Evolutionary conservation across 2,888 invertebrate genomes (phyloP).

Genomic region (Drosophila birchii): DNA sequence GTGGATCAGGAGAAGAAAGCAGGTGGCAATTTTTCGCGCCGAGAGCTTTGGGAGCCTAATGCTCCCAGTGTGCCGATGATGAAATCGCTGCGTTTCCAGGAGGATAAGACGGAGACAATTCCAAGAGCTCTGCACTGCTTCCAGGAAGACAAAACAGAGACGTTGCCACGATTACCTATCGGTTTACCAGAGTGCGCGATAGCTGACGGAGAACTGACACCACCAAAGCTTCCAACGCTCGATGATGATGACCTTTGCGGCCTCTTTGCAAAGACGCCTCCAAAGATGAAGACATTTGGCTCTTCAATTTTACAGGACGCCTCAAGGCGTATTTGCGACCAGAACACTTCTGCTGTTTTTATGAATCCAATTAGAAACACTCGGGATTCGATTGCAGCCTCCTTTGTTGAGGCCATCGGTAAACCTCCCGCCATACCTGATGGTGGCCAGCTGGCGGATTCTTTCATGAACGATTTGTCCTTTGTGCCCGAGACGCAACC

Average conservation of each 20-base stretch:
- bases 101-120: conserved; percentile 82
- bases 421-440: conserved; percentile 10
- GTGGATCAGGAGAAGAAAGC: conserved; percentile 63
- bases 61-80: conserved; percentile 60
- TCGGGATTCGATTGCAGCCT: conserved; percentile 5
- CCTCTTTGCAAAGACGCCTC: conserved; percentile 76
- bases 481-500: conserved; percentile 68
- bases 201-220: conserved; percentile 19
- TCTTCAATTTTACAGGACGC: conserved; percentile 39
- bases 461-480: conserved; percentile 69
- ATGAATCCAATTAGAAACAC: conserved; percentile 33
- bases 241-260: conserved; percentile 69
- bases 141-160: conserved; percentile 82
- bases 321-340: conserved; percentile 63
- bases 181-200: conserved; percentile 33
- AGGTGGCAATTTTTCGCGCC: conserved; percentile 76
- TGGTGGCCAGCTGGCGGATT: conserved; percentile 50
- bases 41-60: conserved; percentile 77
- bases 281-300: conserved; percentile 47
- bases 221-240: conserved; percentile 39
- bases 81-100: conserved; percentile 75
- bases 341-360: conserved; percentile 58
- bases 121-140: conserved; percentile 65
- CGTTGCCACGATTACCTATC: conserved; percentile 60
- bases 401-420: conserved; percentile 27